Evolutionary conservation across 2,888 invertebrate genomes (phyloP).

Genomic region (Xestia ashworthii): DNA sequence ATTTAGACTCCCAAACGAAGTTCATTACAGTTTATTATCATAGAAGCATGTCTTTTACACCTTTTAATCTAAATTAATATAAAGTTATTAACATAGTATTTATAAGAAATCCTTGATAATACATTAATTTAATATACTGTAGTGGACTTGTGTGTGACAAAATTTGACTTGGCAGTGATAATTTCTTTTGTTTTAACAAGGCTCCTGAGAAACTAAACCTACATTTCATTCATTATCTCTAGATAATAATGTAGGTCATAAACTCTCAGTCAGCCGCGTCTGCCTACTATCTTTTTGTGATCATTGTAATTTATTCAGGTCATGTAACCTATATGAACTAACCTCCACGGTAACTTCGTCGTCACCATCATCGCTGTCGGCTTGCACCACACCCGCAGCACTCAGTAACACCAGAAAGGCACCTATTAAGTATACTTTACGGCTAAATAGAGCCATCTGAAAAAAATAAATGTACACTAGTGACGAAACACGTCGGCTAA

Average conservation of each 20-base stretch:
- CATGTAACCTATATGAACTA: slow-evolving; percentile 77
- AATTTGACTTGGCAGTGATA: slow-evolving; percentile 11
- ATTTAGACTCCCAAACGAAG: background rate
- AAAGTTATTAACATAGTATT: background rate
- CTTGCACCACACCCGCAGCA: slow-evolving; percentile 68
- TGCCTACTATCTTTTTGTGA: slow-evolving; percentile 12
- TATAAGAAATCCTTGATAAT: background rate
- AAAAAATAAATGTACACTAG: slow-evolving; percentile 67
- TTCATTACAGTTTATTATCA: background rate
- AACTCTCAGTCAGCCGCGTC: slow-evolving; percentile 1
- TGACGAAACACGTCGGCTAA: slow-evolving; percentile 56
- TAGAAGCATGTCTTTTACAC: background rate
- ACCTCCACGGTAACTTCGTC: slow-evolving; percentile 86
- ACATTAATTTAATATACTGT: background rate
- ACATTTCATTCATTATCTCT: slow-evolving; percentile 46
- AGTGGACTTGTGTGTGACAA: background rate
- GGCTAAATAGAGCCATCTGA: slow-evolving; percentile 85
- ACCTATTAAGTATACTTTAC: slow-evolving; percentile 75
- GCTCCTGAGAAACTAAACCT: slow-evolving; percentile 5
- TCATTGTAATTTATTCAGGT: slow-evolving; percentile 67
- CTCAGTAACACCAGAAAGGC: slow-evolving; percentile 78
- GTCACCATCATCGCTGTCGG: slow-evolving; percentile 76
- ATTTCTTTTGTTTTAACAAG: slow-evolving; percentile 24
- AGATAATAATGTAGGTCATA: slow-evolving; percentile 58
- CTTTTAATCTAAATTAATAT: background rate